A percentile compares a stretch with the other conserved stretches of the same genome.
Conservation (phyloP, 1,140 invertebrate species). For the Drosophila obscura region DNA sequence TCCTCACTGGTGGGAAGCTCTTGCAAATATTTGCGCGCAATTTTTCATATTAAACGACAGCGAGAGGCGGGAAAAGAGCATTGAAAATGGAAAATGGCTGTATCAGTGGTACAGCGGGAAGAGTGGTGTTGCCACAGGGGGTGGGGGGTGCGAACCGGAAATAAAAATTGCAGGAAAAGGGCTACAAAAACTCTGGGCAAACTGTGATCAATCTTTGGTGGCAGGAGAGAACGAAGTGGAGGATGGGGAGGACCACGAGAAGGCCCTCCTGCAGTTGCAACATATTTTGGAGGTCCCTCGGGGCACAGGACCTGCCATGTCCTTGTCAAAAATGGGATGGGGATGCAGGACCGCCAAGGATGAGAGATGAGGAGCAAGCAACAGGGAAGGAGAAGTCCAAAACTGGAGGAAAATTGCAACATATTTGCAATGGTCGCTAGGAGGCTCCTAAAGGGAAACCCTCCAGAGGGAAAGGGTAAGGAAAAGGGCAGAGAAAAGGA, state of each 20-base stretch:
- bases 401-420: slow-evolving; percentile 72
- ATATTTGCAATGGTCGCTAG: slow-evolving; percentile 77
- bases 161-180: slow-evolving; percentile 71
- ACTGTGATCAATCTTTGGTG: slow-evolving; percentile 78
- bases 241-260: slow-evolving; percentile 10
- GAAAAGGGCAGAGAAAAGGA: background rate
- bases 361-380: slow-evolving; percentile 20
- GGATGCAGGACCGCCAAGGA: slow-evolving; percentile 12
- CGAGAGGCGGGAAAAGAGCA: slow-evolving; percentile 7
- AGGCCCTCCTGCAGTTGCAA: slow-evolving; percentile 47
- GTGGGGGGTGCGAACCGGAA: slow-evolving; percentile 25
- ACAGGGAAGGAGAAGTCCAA: slow-evolving; percentile 30
- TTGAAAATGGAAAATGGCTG: too few species aligned
- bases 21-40: slow-evolving; percentile 74
- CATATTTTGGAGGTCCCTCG: slow-evolving; percentile 62
- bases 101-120: background rate
- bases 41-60: slow-evolving; percentile 80
- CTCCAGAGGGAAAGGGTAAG: slow-evolving; percentile 9
- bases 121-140: slow-evolving; percentile 4
- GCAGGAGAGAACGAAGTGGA: background rate
- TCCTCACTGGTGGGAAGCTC: slow-evolving; percentile 32
- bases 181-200: slow-evolving; percentile 61
- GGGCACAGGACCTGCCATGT: slow-evolving; percentile 54
- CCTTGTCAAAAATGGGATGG: slow-evolving; percentile 17
- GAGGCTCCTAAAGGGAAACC: slow-evolving; percentile 16